Evolutionary conservation across 2,113 vertebrate genomes (phyloP), one percentile per base, ranked within the genome.

Genomic region (Picathartes gymnocephalus): DNA sequence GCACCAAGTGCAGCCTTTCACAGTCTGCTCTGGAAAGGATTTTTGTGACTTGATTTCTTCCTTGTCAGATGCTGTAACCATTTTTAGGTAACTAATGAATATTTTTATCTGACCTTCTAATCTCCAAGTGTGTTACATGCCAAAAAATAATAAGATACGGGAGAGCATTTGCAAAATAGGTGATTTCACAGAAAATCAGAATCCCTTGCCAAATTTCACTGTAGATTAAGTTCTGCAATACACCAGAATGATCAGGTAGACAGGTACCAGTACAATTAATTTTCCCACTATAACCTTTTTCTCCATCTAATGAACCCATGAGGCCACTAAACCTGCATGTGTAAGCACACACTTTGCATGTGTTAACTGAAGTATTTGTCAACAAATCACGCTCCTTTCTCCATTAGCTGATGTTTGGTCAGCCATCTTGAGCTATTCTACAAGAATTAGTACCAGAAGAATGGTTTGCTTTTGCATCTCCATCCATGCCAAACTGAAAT

Each of bases 261-360:
- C 84, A 93, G 95, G 94, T 93, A 91, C 95, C 97, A 69, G 80
- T n/a, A 86, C 94, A 92, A 97, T 97, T 97, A 97, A 97, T 97
- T 97, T 97, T 82, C 91, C 33, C 1, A 8, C 54, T 91, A 74
- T 92, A 97, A 89, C 25, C 68, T 88, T 92, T 90, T 90, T 69
- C 82, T 91, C 83, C 31, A 45, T 87, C 71, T 71, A 92, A 96
- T 31, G 96, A 91, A 94, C 96, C 96, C 88, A 66, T 79, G 78
- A 85, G 93, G 93, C 54, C 69, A 16, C 83, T 91, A 80, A 91
- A 93, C 47, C 31, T 11, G 56, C 12, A 19, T 92, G 70, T 51
- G 37, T 88, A 95, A 57, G 53, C 87, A 90, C 57, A 91, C 60
- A 76, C 22, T 93, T 96, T 83, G 89, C 68, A 88, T 54, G 44